Conservation (phyloP, 2,113 vertebrate species). For the Oxyura jamaicensis region DNA sequence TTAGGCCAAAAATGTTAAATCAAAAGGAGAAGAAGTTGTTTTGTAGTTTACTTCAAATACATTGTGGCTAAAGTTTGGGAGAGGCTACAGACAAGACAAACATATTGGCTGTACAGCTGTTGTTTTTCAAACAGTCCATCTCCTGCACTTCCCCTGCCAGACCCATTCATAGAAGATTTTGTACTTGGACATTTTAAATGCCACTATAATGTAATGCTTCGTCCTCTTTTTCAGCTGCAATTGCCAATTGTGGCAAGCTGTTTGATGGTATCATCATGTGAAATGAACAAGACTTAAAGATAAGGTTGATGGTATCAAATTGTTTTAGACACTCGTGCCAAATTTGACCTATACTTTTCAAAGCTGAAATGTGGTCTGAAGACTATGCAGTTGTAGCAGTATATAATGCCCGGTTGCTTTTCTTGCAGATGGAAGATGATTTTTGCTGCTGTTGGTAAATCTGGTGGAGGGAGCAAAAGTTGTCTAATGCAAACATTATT, state of each 20-base stretch:
- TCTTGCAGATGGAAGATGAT: background rate
- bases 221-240: background rate
- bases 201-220: background rate
- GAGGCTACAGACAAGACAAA: background rate
- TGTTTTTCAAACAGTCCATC: slow-evolving; percentile 24
- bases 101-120: slow-evolving; percentile 36
- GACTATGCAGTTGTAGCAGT: background rate
- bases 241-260: slow-evolving; percentile 23
- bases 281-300: background rate
- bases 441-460: background rate
- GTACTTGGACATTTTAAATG: slow-evolving; percentile 44
- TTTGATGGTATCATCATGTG: background rate
- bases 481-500: background rate
- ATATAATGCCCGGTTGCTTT: background rate
- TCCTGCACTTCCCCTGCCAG: slow-evolving; percentile 13
- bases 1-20: background rate
- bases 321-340: background rate
- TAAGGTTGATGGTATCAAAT: background rate
- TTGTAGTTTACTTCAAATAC: background rate
- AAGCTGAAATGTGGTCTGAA: background rate
- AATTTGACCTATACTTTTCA: background rate
- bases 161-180: slow-evolving; percentile 24
- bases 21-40: background rate
- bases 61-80: background rate
- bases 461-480: background rate